Percentiles rank a stretch among this genome's conserved stretches.
These are phyloP conservation scores for Aspidoscelis tigris DNA, from an alignment of 2,113 vertebrate genomes.

Conservation along the genomic window DNA sequence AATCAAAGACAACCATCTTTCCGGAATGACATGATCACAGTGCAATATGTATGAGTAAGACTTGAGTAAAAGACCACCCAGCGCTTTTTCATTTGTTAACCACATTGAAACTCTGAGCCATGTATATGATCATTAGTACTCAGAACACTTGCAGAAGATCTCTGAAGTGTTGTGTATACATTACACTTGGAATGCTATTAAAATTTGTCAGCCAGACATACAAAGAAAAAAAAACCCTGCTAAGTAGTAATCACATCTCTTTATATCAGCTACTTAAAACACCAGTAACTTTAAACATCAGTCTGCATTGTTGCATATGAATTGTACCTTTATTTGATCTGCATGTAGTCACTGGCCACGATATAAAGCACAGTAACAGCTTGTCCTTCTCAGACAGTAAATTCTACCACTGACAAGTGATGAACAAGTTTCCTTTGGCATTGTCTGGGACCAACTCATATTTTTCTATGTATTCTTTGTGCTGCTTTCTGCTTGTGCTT, in stretches of 20 bases:
- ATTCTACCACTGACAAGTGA: not conserved
- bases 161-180: conserved; percentile 2
- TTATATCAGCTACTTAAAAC: not conserved
- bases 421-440: not conserved
- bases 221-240: conserved; percentile 10
- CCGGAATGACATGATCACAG: conserved; percentile 16
- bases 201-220: conserved; percentile 11
- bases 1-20: conserved; percentile 21
- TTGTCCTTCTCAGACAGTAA: not conserved
- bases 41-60: conserved; percentile 11
- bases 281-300: not conserved
- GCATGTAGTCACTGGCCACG: not conserved
- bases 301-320: not conserved
- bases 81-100: conserved; percentile 26
- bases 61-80: conserved; percentile 18
- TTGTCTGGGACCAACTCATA: not conserved
- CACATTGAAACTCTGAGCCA: conserved; percentile 13
- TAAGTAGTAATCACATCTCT: conserved; percentile 12
- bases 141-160: conserved; percentile 8
- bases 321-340: conserved; percentile 1
- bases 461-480: not conserved
- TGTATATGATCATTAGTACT: not conserved
- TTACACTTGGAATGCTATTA: not conserved
- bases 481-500: not conserved
- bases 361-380: not conserved